Percentiles rank a stretch among this genome's conserved stretches.
These are phyloP conservation scores for Rhodophaea formosa DNA, from an alignment of 2,888 invertebrate species.

Conservation along the genomic window DNA sequence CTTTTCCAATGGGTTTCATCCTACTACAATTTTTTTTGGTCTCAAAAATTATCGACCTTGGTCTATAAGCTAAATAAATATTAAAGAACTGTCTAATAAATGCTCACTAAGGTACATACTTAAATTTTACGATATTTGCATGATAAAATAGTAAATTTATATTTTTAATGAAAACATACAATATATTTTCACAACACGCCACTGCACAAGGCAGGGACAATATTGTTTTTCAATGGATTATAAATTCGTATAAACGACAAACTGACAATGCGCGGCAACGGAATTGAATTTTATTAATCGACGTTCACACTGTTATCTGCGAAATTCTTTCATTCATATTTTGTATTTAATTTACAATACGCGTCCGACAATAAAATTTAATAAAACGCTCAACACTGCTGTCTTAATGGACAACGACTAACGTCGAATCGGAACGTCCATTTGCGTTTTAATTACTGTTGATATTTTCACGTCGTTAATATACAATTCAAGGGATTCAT, in stretches of 20 bases:
- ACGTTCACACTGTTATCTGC: constrained; percentile 33
- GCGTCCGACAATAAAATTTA: constrained; percentile 57
- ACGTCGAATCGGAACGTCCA: constrained; percentile 58
- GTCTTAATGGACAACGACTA: constrained; percentile 64
- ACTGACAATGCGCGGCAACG: constrained; percentile 47
- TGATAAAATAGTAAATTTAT: neutral
- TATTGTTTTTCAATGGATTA: constrained; percentile 22
- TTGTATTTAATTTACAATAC: constrained; percentile 46
- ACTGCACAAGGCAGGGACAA: constrained; percentile 8
- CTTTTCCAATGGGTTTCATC: too few relatives aligned
- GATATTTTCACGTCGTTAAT: constrained; percentile 77
- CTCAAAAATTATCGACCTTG: too few relatives aligned
- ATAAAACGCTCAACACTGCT: constrained; percentile 63
- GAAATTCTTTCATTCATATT: constrained; percentile 48
- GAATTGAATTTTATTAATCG: constrained; percentile 26
- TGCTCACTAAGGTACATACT: too few relatives aligned
- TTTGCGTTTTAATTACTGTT: constrained; percentile 75
- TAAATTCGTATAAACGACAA: constrained; percentile 46
- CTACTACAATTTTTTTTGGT: too few relatives aligned
- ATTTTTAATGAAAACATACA: neutral
- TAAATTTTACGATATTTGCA: too few relatives aligned
- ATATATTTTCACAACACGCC: neutral
- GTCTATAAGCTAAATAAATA: too few relatives aligned
- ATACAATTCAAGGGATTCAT: constrained; percentile 58
- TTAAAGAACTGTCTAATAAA: too few relatives aligned